Evolutionary conservation across 2,113 vertebrate species (phyloP).

Genomic region (Lagopus leucura): DNA sequence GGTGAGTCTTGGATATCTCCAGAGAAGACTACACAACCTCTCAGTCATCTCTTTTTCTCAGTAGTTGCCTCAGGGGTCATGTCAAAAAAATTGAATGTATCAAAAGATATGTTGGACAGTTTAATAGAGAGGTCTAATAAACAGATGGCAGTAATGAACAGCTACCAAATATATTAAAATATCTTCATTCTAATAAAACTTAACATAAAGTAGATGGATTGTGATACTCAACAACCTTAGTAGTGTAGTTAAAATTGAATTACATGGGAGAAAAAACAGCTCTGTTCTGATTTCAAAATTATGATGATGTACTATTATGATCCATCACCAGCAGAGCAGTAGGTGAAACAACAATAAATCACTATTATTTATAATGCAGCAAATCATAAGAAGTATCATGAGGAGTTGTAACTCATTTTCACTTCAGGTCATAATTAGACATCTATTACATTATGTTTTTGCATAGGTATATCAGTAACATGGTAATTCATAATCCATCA

Average conservation of each 20-base stretch:
- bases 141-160: slow-evolving; percentile 52
- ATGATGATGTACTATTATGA: slow-evolving; percentile 80
- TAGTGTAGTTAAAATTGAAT: slow-evolving; percentile 67
- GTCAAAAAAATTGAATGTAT: neutral
- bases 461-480: slow-evolving; percentile 50
- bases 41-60: neutral
- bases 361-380: slow-evolving; percentile 77
- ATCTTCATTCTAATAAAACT: slow-evolving; percentile 35
- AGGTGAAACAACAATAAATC: slow-evolving; percentile 76
- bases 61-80: neutral
- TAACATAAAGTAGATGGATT: slow-evolving; percentile 61
- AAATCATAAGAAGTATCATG: slow-evolving; percentile 76
- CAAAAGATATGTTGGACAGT: slow-evolving; percentile 49
- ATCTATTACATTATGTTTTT: slow-evolving; percentile 49
- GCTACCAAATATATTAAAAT: slow-evolving; percentile 17
- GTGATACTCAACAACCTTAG: slow-evolving; percentile 32
- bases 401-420: slow-evolving; percentile 72
- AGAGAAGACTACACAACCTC: too few relatives aligned
- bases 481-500: slow-evolving; percentile 56
- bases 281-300: slow-evolving; percentile 76
- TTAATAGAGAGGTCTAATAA: slow-evolving; percentile 37
- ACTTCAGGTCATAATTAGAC: slow-evolving; percentile 71
- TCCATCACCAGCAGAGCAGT: slow-evolving; percentile 74
- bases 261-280: slow-evolving; percentile 61
- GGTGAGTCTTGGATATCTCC: too few relatives aligned